Evolutionary conservation across 2,113 vertebrate species (phyloP), one percentile per base, ranked within the genome.

Genomic region (Aix galericulata): DNA sequence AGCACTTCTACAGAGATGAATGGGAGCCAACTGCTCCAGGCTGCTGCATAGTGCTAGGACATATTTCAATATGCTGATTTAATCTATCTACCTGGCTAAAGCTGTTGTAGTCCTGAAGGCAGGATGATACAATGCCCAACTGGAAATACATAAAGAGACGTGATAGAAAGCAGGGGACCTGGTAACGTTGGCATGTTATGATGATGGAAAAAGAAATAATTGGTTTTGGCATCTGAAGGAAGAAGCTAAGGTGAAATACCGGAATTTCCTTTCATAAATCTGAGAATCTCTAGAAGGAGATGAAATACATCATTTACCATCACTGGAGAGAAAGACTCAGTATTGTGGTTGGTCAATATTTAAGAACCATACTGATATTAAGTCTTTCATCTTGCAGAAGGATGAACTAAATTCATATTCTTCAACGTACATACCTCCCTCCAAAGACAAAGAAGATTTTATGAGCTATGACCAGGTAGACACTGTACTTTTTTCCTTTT

Each of bases 1-100:
- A 78, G 50, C 58, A 32, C 62, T 83, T 84, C 13, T 60, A 5
- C 48, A 50, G 90, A 67, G 55, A 25, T n/a, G 63, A 86, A 32
- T 1, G 16, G 68, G 34, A 90, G 83, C 55, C 62, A 60, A 42
- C 59, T 79, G 86, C 86, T 86, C 52, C 92, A 75, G 86, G 64
- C 46, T 10, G 6, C 48, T 73, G 52, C 53, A 78, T 14, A 36
- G 87, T 8, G 5, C 52, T 22, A 50, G 84, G 75, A 97, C 87
- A 88, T 86, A 75, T 90, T 95, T 97, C 81, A 93, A 97, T 97
- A 97, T 97, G 93, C 86, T 97, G 95, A 97, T 97, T 97, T 97
- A 96, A 97, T 97, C 93, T 93, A 0, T 13, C 46, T 36, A 84
- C 79, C 62, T 44, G 74, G 69, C 52, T 77, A 77, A 60, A 77